Base-by-base conservation (phyloP, 2,113 vertebrate species). In the Vireo altiloquus region DNA sequence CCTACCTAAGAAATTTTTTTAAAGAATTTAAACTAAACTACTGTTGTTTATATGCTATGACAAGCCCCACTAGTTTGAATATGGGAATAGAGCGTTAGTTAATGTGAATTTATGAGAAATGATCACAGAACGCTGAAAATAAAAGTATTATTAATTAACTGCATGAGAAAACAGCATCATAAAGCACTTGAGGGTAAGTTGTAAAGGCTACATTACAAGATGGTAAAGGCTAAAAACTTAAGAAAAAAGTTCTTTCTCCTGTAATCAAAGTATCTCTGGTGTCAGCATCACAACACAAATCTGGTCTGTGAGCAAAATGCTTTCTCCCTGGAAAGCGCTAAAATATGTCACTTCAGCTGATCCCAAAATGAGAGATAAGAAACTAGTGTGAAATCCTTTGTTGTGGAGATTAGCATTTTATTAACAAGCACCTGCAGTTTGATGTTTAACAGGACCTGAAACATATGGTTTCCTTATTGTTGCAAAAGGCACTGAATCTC, bases 121-220 rank as follows among this genome's bases (percentile, higher is more conserved):
- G 1, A 95, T 91, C 74, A 76, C 50, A 82, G 37, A 88, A 80
- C 4, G 13, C 19, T 81, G 79, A 42, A 89, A 93, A 87, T 60
- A 24, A 92, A 95, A 91, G 69, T 86, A 57, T 66, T 87, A 53
- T 90, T 92, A 65, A 95, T 95, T 95, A 95, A 83, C 54, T 92
- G 66, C 82, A 81, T 90, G 80, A 92, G 66, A 83, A 91, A 95
- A 86, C 60, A 88, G 21, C 42, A 70, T 77, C 40, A 80, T 61
- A 70, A 93, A 90, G 39, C 46, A 74, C 75, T 92, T 78, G 16
- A 84, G 35, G 54, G 24, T 81, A 31, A 86, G 91, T 91, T 92
- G 75, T 11, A 5, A 77, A 93, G 88, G 77, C 20, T 66, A 92
- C 47, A 50, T 91, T 87, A 93, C 37, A 49, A 49, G 37, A 75